These are phyloP conservation scores for Patella pellucida DNA, from an alignment of 2,888 invertebrate species.

Conservation along the genomic window DNA sequence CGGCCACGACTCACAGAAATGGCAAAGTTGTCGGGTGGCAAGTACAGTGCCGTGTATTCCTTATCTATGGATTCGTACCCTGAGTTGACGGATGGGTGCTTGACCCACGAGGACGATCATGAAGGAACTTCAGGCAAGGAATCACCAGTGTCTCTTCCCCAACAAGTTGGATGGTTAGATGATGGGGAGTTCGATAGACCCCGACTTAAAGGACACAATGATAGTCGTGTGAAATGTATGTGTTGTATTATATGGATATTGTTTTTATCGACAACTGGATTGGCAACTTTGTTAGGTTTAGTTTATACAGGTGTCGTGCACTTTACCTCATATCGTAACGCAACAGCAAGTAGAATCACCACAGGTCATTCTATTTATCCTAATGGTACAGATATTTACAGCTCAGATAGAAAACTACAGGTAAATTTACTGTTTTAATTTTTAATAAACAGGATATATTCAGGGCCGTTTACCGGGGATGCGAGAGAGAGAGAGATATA, in stretches of 20 bases:
- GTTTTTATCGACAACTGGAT: background rate
- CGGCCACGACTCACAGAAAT: background rate
- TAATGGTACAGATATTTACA: background rate
- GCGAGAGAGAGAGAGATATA: no score
- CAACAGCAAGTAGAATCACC: background rate
- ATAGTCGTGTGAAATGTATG: conserved; percentile 7
- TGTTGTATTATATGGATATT: conserved; percentile 11
- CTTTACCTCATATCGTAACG: background rate
- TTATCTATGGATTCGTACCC: conserved; percentile 8
- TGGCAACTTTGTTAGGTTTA: background rate
- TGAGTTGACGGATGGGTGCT: background rate
- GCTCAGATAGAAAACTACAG: conserved; percentile 9
- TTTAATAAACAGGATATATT: no score
- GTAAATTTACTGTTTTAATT: background rate
- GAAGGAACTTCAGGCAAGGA: background rate
- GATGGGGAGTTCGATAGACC: background rate
- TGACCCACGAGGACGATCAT: conserved; percentile 7
- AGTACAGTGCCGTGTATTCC: conserved; percentile 7
- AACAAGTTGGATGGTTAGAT: background rate
- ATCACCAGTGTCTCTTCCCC: background rate
- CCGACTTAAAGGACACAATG: background rate
- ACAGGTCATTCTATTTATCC: background rate
- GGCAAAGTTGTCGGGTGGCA: background rate
- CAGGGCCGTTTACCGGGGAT: no score
- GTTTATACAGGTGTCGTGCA: conserved; percentile 1